Base-by-base conservation (phyloP, 1,140 invertebrate genomes). In the Drosophila rufa region DNA sequence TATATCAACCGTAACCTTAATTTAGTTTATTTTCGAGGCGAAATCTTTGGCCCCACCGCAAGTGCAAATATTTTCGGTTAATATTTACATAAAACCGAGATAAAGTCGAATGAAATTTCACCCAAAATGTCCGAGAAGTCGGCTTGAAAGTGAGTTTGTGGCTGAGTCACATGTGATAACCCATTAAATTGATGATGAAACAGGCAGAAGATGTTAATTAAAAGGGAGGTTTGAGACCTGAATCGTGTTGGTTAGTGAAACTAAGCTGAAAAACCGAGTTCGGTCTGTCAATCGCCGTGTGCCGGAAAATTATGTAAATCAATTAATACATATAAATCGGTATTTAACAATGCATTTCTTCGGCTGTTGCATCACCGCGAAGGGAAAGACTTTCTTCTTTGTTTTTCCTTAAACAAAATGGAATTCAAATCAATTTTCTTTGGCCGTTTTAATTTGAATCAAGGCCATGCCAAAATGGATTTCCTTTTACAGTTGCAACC, bases 401-500 rank as follows among this genome's bases (percentile, higher is more conserved):
- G 55, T 46, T 62, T 38, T 64, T 33, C 57, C 17, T 27, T 27
- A 33, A 42, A 51, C 46, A 51, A 17, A 30, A 19, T 36, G 12
- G 45, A 27, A 42, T 50, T 59, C 17, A 61, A 81, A 77, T 64
- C 56, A 55, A 69, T 68, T 61, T 76, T 67, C 53, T 36, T 66
- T 14, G 67, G 45, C 45, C 45, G 42, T 19, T 62, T 55, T 67
- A 51, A 55, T 56, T 64, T 68, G 50, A 80, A 87, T 89, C 77
- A 89, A 89, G 80, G 80, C 73, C 77, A 80, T 61, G 74, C 42
- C 51, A 50, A 60, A 45, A 67, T 50, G 46, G 76, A 82, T 83
- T 87, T 87, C 83, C 71, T 61, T 89, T 89, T 83, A 87, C 83
- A 80, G 84, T 87, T 87, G 58, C 47, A 79, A 25, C 51, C 59